A percentile compares a stretch with the other conserved stretches of the same genome.
Evolutionary conservation across 2,888 invertebrate genomes (phyloP).

Genomic region (Exephanes ischioxanthus): DNA sequence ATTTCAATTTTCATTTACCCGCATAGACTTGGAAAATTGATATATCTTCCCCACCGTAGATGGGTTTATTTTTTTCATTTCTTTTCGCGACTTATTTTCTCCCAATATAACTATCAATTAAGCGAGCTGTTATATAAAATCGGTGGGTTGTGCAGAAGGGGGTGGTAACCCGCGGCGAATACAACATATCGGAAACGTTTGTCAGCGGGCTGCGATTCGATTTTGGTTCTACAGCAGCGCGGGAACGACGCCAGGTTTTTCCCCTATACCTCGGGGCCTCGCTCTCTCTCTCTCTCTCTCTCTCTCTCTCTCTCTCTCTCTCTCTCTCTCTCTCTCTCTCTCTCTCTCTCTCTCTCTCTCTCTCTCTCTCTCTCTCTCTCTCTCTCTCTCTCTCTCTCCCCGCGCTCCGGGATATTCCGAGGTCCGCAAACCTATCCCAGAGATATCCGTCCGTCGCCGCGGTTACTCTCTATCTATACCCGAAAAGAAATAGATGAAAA

Average conservation of each 20-base stretch:
- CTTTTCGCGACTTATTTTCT: constrained; percentile 6
- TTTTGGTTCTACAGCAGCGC: constrained; percentile 31
- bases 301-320: background rate
- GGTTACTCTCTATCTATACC: constrained; percentile 27
- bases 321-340: background rate
- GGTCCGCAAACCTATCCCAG: constrained; percentile 23
- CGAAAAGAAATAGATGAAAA: constrained; percentile 78
- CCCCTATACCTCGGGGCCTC: constrained; percentile 39
- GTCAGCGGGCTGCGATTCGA: constrained; percentile 16
- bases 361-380: background rate
- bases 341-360: background rate
- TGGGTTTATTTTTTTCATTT: background rate
- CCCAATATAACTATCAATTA: constrained; percentile 35
- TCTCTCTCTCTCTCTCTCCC: background rate
- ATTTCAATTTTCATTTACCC: background rate
- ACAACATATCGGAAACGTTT: constrained; percentile 2
- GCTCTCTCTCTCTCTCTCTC: background rate
- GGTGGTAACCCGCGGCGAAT: constrained; percentile 13
- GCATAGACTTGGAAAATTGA: background rate
- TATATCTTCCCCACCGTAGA: background rate
- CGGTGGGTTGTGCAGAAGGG: constrained; percentile 4
- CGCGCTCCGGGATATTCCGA: constrained; percentile 30
- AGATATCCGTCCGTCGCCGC: background rate
- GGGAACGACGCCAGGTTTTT: constrained; percentile 39
- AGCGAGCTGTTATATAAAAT: constrained; percentile 28